Conservation (phyloP, 2,113 vertebrate species). For the Ivindomyrus marchei region DNA sequence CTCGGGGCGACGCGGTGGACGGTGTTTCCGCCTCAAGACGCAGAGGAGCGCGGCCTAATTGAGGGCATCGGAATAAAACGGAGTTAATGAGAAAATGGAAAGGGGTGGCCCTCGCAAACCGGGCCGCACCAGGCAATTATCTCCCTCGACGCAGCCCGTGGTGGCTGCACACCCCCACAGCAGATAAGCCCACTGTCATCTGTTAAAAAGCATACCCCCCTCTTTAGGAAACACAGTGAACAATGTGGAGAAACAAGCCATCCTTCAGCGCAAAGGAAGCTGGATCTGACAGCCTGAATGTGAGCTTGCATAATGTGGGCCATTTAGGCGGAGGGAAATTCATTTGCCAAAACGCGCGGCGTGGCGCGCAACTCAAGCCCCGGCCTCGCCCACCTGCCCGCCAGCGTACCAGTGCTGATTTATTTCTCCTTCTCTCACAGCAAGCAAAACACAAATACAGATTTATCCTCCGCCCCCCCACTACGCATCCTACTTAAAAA, state of each 20-base stretch:
- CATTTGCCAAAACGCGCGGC: neutral
- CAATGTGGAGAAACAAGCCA: conserved; percentile 19
- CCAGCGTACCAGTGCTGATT: neutral
- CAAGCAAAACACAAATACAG: conserved; percentile 2
- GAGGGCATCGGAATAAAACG: conserved; percentile 23
- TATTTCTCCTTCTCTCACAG: neutral
- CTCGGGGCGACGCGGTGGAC: too few species aligned
- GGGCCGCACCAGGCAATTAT: neutral
- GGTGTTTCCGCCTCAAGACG: neutral
- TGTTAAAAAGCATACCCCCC: conserved; percentile 19
- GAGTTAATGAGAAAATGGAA: conserved; percentile 20
- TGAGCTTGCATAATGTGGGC: conserved; percentile 11
- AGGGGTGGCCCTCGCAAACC: neutral
- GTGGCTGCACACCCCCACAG: neutral
- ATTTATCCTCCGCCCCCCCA: neutral
- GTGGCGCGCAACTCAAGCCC: neutral
- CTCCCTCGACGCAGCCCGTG: neutral
- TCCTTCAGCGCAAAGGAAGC: neutral
- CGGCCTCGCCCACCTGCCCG: neutral
- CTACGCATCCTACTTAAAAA: neutral
- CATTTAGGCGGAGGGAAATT: conserved; percentile 13
- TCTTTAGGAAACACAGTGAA: neutral
- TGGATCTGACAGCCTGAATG: neutral
- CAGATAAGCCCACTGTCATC: conserved; percentile 17
- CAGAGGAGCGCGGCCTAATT: conserved; percentile 1